Conservation (phyloP, 2,797 vertebrate genomes). For the Etheostoma nigrum region DNA sequence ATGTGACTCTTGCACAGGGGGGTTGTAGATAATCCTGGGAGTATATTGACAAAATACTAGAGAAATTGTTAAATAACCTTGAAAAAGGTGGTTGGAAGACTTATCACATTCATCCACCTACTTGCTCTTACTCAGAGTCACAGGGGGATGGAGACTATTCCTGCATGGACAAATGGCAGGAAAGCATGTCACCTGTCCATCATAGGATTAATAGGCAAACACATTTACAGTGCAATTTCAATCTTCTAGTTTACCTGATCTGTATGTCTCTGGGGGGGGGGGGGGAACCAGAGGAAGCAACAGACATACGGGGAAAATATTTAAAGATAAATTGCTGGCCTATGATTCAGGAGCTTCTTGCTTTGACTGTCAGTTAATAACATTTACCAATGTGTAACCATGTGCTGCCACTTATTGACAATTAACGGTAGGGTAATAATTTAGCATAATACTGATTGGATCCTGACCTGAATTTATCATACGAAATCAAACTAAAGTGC, state of each 20-base stretch:
- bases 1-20: conserved; percentile 31
- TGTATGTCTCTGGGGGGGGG: conserved; percentile 29
- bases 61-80: conserved; percentile 65
- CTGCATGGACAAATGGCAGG: conserved; percentile 46
- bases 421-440: conserved; percentile 28
- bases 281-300: conserved; percentile 5
- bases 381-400: not conserved
- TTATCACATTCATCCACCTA: conserved; percentile 37
- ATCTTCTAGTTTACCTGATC: conserved; percentile 50
- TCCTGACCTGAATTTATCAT: conserved; percentile 37
- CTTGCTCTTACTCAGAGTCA: conserved; percentile 46
- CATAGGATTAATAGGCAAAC: conserved; percentile 51
- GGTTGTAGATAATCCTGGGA: conserved; percentile 43
- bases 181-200: conserved; percentile 55
- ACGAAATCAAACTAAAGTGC: conserved; percentile 38
- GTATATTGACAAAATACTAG: conserved; percentile 56
- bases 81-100: conserved; percentile 37
- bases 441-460: conserved; percentile 30
- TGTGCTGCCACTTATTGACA: conserved; percentile 11
- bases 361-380: conserved; percentile 15
- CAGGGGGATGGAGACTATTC: conserved; percentile 24
- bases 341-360: not conserved
- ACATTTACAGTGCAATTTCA: conserved; percentile 29
- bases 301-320: not conserved
- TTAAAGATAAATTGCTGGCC: not conserved